Base-by-base conservation (phyloP, 2,888 invertebrate species). In the Drosophila siamana region DNA sequence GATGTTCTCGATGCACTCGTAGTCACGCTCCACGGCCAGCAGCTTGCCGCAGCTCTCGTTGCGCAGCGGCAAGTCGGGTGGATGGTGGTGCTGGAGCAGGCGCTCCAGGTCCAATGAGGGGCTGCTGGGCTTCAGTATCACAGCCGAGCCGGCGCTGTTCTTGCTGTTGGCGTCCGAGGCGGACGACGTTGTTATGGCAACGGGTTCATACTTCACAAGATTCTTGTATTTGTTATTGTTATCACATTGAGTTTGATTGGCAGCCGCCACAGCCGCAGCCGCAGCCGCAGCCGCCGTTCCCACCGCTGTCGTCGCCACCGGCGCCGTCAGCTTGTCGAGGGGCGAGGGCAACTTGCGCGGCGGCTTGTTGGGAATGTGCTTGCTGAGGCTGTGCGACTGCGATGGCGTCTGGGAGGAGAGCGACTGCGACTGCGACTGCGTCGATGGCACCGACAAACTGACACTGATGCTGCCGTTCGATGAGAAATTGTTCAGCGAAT, bases 1-100 rank as follows among this genome's bases (percentile, higher is more conserved):
- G 68, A 96, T 93, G 5, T 95, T 94, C 92, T 96, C 96, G 24
- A 97, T 94, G 88, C 95, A 94, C 88, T 97, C 97, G 91, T 97
- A 97, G 86, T 92, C 91, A 9, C 91, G 84, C 67, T 92, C 91
- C n/a, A 78, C 56, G 0, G 60, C 36, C 24, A 64, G 50, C 15
- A 41, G 4, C 16, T 19, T 19, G 41, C 69, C 63, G 65, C 78
- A 86, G 65, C 83, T 90, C 68, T 92, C 91, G 40, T 91, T 91
- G 46, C 90, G 87, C 16, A 89, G 62, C 7, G 91, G 91, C 62
- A 91, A 63, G 66, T 90, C 88, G 9, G 91, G 91, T 30, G 90
- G 88, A 62, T 73, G 16, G 54, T 33, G 33, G n/a, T 51, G 13
- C 8, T 11, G 26, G 11, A 8, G 9, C 52, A 19, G 9, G 66